A percentile compares a stretch with the other conserved stretches of the same genome.
phyloP scores from a whole-genome alignment of 2,888 invertebrate genomes.

The Amphipyra berbera region DNA sequence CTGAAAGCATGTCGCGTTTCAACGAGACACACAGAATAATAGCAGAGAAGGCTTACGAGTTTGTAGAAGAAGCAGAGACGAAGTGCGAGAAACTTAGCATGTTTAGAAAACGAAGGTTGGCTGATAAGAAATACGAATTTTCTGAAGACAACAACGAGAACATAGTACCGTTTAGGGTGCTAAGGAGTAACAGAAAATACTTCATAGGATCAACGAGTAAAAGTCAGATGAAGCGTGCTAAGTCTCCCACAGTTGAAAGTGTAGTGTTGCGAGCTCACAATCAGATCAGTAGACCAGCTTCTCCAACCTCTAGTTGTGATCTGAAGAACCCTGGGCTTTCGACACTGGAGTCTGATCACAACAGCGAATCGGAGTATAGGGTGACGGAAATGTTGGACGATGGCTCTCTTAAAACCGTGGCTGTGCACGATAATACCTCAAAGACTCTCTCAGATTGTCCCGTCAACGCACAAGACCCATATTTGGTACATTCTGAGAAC shows the following conservation, averaged over 20 bases:
- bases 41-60: slow-evolving; percentile 95
- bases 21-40: slow-evolving; percentile 88
- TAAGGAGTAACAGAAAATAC: slow-evolving; percentile 89
- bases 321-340: slow-evolving; percentile 72
- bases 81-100: slow-evolving; percentile 96
- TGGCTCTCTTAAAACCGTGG: slow-evolving; percentile 85
- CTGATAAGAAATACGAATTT: slow-evolving; percentile 98
- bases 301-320: slow-evolving; percentile 74
- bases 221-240: slow-evolving; percentile 73
- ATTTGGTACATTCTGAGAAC: slow-evolving; percentile 86
- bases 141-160: slow-evolving; percentile 94
- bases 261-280: slow-evolving; percentile 85
- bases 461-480: slow-evolving; percentile 85
- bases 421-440: slow-evolving; percentile 87
- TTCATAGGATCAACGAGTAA: slow-evolving; percentile 83
- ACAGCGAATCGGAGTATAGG: slow-evolving; percentile 86
- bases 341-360: slow-evolving; percentile 77
- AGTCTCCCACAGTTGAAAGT: slow-evolving; percentile 83
- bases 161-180: slow-evolving; percentile 91
- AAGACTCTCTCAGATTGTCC: slow-evolving; percentile 86
- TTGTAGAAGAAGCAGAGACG: slow-evolving; percentile 94
- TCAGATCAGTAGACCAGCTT: slow-evolving; percentile 80
- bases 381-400: slow-evolving; percentile 88
- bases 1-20: slow-evolving; percentile 87
- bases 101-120: slow-evolving; percentile 95